Percentiles rank a stretch among this genome's conserved stretches.
phyloP scores from a whole-genome alignment of 2,888 invertebrate genomes.

The Hydrotaea cyrtoneurina region DNA sequence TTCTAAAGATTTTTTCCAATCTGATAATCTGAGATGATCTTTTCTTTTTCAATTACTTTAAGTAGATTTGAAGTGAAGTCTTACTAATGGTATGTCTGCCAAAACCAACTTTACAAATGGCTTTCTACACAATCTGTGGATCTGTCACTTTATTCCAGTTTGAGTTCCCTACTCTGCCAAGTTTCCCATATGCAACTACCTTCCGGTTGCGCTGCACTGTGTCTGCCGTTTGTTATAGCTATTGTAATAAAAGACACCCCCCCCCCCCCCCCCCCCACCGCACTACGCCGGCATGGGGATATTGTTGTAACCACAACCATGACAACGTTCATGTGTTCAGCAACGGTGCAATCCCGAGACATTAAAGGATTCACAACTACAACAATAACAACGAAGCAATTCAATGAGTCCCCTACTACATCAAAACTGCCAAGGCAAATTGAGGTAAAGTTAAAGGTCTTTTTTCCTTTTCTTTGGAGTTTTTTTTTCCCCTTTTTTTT shows the following conservation, averaged over 20 bases:
- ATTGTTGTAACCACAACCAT: constrained; percentile 44
- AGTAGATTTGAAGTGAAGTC: too few species aligned
- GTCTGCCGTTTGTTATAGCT: not conserved
- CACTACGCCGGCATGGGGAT: not conserved
- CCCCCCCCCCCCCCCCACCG: not conserved
- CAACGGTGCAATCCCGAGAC: constrained; percentile 16
- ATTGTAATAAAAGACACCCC: not conserved
- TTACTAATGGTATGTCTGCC: too few species aligned
- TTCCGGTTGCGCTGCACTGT: not conserved
- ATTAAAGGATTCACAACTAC: constrained; percentile 39
- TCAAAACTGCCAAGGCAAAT: not conserved
- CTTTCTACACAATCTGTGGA: too few species aligned
- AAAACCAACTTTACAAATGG: too few species aligned
- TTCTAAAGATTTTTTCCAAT: too few species aligned
- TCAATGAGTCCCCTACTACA: constrained; percentile 17
- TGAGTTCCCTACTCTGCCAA: too few species aligned
- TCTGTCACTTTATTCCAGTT: too few species aligned
- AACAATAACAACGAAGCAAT: constrained; percentile 18
- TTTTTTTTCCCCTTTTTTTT: not conserved
- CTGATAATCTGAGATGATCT: too few species aligned
- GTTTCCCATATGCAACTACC: too few species aligned
- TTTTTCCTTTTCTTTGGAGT: not conserved
- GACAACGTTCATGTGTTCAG: constrained; percentile 41
- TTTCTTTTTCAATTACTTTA: too few species aligned
- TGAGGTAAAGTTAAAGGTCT: not conserved